Conservation (phyloP, 53 echinoderm and acorn worm genomes). For the Apostichopus leukothele region DNA sequence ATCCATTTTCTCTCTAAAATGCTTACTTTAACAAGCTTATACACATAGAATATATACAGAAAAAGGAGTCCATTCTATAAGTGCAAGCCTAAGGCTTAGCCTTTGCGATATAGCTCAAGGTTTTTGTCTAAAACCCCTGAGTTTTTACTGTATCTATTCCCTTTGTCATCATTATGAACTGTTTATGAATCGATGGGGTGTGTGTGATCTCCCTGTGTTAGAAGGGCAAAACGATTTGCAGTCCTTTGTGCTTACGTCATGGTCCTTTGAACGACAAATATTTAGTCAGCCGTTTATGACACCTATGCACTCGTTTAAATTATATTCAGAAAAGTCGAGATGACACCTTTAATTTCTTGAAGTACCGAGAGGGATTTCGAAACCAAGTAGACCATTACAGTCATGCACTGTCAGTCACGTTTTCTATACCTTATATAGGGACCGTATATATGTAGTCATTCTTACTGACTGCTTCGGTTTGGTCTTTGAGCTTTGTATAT, state of each 20-base stretch:
- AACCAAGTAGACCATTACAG: background rate
- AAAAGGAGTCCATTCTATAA: background rate
- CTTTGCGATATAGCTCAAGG: background rate
- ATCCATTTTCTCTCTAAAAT: too few species aligned
- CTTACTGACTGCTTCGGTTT: too few species aligned
- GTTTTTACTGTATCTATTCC: background rate
- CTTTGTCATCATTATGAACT: background rate
- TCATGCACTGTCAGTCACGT: background rate
- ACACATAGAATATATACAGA: too few species aligned
- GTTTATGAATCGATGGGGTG: background rate
- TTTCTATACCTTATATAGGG: too few species aligned
- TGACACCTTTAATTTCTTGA: background rate
- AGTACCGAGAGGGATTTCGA: background rate
- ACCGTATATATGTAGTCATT: too few species aligned
- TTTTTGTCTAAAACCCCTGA: background rate
- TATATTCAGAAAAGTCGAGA: background rate
- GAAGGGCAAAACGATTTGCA: background rate
- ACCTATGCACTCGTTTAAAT: background rate
- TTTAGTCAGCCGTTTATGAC: background rate
- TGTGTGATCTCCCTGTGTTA: background rate
- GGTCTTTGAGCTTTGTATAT: too few species aligned
- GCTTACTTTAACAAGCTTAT: too few species aligned
- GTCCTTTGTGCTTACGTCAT: background rate
- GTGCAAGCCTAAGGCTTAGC: background rate
- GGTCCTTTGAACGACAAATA: background rate